Base-by-base conservation (phyloP, 2,888 invertebrate species). In the Strigamia transsilvanica region DNA sequence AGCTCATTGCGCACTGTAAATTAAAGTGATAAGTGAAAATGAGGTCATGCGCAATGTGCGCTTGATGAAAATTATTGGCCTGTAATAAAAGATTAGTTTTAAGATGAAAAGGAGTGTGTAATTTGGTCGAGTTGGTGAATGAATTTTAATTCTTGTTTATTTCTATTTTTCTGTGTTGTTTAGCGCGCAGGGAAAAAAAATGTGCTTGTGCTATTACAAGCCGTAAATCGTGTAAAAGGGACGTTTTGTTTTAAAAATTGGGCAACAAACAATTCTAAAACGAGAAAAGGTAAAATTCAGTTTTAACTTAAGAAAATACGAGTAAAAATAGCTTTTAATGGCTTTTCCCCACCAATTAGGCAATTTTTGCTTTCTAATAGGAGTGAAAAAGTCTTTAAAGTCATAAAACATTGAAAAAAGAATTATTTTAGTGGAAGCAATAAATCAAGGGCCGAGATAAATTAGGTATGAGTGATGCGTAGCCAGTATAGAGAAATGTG, bases 11-110 rank as follows among this genome's bases (percentile, higher is more conserved):
- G 61, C 61, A n/a, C 73, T 73, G 73, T 73, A 73, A 73, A 73
- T 73, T 73, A 73, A 73, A 73, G 73, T 32, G 73, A 73, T 73
- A 73, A 73, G 73, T 73, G 73, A 73, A 73, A 73, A 73, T 73
- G 73, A 73, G 73, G 73, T 73, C 73, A 73, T 73, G 73, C 73
- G 73, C 73, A 73, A 73, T 73, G 73, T 73, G 32, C 12, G 73
- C 73, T 73, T 73, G 73, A 73, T 32, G 73, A 32, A 73, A 73
- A 73, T 73, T 73, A 73, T 73, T 73, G 73, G 73, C 73, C 32
- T 73, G 73, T 73, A 73, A 73, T 73, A 73, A 27, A 15, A 73
- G 73, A 73, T 73, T 73, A 73, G 27, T 23, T 27, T 73, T 73
- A 73, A 73, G 73, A 73, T 12, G 27, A 73, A 18, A 32, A 12